A percentile compares a stretch with the other conserved stretches of the same genome.
These are phyloP conservation scores for Eulimnadia texana DNA, from an alignment of 1,140 invertebrate genomes.

Conservation along the genomic window DNA sequence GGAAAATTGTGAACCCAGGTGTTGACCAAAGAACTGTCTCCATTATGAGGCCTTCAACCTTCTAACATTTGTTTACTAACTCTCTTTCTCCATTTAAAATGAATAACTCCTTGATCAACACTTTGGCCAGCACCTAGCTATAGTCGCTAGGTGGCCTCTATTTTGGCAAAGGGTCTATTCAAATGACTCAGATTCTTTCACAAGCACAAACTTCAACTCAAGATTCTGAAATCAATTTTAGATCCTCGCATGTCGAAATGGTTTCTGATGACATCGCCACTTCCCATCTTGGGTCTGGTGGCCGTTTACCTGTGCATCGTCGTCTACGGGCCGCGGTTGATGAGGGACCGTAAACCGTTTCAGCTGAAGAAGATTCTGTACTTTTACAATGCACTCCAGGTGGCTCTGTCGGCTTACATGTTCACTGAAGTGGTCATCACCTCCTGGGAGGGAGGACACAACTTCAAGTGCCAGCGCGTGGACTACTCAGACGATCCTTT, in stretches of 20 bases:
- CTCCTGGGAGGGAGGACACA: conserved; percentile 39
- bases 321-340: conserved; percentile 35
- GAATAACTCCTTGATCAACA: no score
- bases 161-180: no score
- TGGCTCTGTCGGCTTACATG: conserved; percentile 41
- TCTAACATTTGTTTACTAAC: no score
- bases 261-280: conserved; percentile 10
- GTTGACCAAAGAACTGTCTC: no score
- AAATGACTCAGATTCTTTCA: no score
- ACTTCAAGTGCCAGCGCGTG: conserved; percentile 70
- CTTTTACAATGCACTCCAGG: conserved; percentile 71
- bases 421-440: conserved; percentile 21
- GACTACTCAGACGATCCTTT: conserved; percentile 52
- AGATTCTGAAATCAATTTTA: no score
- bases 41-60: no score
- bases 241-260: conserved; percentile 6
- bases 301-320: conserved; percentile 1
- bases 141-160: no score
- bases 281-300: conserved; percentile 2
- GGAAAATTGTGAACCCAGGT: no score
- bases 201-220: no score
- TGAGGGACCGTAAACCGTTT: conserved; percentile 73
- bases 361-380: conserved; percentile 61
- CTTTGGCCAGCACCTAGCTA: no score
- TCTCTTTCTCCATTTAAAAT: no score